Evolutionary conservation across 92 coral and sea anemone species (phyloP), one percentile per base, ranked within the genome.

Genomic region (Porites evermanni): DNA sequence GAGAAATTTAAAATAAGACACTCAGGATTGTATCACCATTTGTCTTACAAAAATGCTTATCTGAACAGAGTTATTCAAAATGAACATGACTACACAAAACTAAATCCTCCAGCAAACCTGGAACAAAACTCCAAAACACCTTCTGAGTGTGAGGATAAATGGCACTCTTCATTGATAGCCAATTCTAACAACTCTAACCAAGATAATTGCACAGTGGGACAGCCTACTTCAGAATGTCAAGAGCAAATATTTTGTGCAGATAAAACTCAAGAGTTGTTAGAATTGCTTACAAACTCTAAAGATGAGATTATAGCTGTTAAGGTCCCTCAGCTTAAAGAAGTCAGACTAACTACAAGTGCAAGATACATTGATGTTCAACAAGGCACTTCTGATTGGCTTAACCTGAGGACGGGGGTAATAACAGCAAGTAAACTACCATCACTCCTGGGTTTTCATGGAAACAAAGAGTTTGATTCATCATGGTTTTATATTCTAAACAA

Each of bases 151-250:
- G 74, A 53, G 84, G 84, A 79, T 79, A 79, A 79, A 68, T 79
- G 84, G 84, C 84, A 79, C 84, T 79, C 84, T 21, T 79, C 84
- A 79, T 79, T 79, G 84, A 68, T 38, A 79, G 54, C 84, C 84
- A 79, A 79, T 53, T 64, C 84, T 79, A 65, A 79, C 74, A 79
- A 23, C 84, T 79, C 61, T 73, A 79, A 68, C 74, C 74, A 79
- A 79, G 84, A 79, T 26, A 64, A 79, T 63, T 63, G 18, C 32
- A 79, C 84, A 79, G 73, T 64, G 58, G 84, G 84, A 60, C 18
- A 79, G 54, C 84, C 84, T 79, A 63, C 84, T 61, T 78, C 83
- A 79, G 84, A 79, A 64, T 79, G 74, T 79, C 54, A 79, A 79
- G 84, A 64, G 73, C 54, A 79, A 29, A 29, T 29, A 29, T 29